Conservation (phyloP, 1,140 invertebrate genomes). For the Eubasilissa regina region DNA sequence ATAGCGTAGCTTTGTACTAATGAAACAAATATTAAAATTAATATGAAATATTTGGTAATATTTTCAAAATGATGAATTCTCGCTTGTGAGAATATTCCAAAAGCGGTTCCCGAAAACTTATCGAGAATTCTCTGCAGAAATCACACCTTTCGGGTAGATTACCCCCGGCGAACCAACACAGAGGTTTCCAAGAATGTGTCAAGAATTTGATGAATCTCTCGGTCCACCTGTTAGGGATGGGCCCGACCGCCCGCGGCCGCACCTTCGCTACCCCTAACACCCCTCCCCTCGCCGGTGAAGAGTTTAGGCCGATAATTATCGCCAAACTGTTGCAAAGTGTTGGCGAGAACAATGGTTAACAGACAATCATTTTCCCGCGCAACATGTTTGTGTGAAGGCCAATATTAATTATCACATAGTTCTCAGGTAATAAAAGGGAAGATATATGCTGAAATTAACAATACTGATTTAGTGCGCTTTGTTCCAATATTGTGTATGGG, state of each 20-base stretch:
- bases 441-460: conserved; percentile 11
- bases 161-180: not conserved
- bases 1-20: too few relatives aligned
- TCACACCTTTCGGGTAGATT: conserved; percentile 7
- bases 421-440: conserved; percentile 21
- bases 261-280: too few relatives aligned
- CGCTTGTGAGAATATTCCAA: too few relatives aligned
- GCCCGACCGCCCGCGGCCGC: not conserved
- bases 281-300: not conserved
- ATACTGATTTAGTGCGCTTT: not conserved
- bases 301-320: conserved; percentile 18
- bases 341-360: conserved; percentile 35
- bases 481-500: not conserved
- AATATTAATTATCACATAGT: conserved; percentile 21
- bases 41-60: too few relatives aligned
- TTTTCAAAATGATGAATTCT: too few relatives aligned
- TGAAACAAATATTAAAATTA: too few relatives aligned
- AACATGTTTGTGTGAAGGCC: conserved; percentile 19
- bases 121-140: not conserved
- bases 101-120: not conserved
- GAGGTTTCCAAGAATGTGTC: conserved; percentile 17
- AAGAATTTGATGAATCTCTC: conserved; percentile 25
- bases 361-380: conserved; percentile 29
- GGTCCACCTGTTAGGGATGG: conserved; percentile 13
- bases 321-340: conserved; percentile 32